Evolutionary conservation across 30 jellyfish, hydroid and myxozoan species (phyloP).

Genomic region (Aurelia sp.): DNA sequence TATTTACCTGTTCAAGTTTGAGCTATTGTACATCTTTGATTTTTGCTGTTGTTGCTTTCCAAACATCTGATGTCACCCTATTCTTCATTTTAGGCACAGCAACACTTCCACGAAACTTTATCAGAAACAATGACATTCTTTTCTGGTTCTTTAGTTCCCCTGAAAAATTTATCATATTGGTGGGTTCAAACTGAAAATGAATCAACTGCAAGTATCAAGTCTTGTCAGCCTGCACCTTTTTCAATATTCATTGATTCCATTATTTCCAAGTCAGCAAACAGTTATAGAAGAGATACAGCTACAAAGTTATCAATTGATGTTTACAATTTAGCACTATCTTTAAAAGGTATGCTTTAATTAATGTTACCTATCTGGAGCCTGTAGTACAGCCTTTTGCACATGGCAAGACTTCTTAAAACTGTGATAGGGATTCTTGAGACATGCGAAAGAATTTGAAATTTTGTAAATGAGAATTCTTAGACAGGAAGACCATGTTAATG

Average conservation of each 20-base stretch:
- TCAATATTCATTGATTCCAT: constrained; percentile 1
- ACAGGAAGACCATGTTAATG: too few species aligned
- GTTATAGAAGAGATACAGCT: too few species aligned
- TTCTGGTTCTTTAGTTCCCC: constrained; percentile 36
- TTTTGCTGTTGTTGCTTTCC: neutral
- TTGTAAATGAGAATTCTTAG: too few species aligned
- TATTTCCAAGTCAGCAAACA: neutral
- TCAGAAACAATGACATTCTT: constrained; percentile 36
- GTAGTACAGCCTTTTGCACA: too few species aligned
- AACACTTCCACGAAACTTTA: constrained; percentile 19
- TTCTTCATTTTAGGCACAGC: neutral
- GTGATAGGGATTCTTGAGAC: too few species aligned
- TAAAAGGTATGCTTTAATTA: constrained; percentile 21
- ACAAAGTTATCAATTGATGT: constrained; percentile 23
- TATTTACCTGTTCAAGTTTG: too few species aligned
- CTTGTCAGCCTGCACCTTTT: constrained; percentile 44
- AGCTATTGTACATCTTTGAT: too few species aligned
- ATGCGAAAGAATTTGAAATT: too few species aligned
- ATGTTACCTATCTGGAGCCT: too few species aligned
- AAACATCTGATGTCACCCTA: neutral
- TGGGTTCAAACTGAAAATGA: constrained; percentile 34
- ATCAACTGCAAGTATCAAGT: neutral
- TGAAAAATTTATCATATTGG: constrained; percentile 25
- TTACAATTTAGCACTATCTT: neutral
- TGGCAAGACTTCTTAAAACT: too few species aligned